Evolutionary conservation across 2,888 invertebrate species (phyloP), one percentile per base, ranked within the genome.

Genomic region (Gymnocheta viridis): DNA sequence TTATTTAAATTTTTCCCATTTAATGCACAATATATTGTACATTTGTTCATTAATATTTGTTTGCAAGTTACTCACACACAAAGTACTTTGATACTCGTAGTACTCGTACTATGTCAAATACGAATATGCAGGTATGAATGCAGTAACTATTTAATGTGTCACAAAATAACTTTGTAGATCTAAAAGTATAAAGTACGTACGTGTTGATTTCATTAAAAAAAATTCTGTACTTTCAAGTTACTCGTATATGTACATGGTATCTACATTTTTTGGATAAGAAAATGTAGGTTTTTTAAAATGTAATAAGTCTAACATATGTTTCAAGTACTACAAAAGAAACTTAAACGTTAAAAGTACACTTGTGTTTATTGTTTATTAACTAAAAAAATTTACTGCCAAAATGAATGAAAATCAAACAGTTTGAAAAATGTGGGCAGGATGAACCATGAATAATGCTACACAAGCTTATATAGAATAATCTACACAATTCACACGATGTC

Each of bases 41-140:
- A 66, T 73, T 80, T 80, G 60, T 62, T 81, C 69, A 70, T 76
- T 81, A 74, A 69, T 70, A 76, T 69, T 76, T 76, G 54, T 70
- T 78, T 41, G 60, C 51, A 62, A 69, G 69, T 35, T 69, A 38
- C 38, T 69, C 27, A 60, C 58, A 47, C 24, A 47, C n/a, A 10
- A 58, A 49, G 9, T 73, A 49, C 47, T 60, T 60, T 32, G 22
- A n/a, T n/a, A n/a, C n/a, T n/a, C n/a, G 5, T 10, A 49, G 51
- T 35, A 74, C 54, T 66, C 51, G 73, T 35, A 62, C 54, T 66
- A 56, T 60, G 29, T 64, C 24, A 32, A 54, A 32, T 49, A 72
- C 9, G n/a, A 64, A 72, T 66, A 79, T 79, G 69, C 79, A 72
- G 79, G 79, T 70, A 72, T 51, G 35, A 64, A 56, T 64, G 44